A percentile compares a stretch with the other conserved stretches of the same genome.
Conservation (phyloP, 1,140 invertebrate species). For the Lepidurus couesii region DNA sequence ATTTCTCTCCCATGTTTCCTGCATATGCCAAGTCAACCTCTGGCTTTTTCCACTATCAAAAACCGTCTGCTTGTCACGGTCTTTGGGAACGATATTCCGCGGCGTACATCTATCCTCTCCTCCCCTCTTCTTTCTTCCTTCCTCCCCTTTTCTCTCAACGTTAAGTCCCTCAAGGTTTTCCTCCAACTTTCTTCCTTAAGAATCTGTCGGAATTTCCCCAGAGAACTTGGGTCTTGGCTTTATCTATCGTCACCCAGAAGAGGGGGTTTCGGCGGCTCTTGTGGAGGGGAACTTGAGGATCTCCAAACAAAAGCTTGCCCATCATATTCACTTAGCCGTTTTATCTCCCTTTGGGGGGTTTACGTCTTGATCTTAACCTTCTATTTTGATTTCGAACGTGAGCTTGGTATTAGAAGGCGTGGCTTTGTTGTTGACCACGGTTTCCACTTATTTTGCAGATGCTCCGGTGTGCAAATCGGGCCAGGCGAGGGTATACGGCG, state of each 20-base stretch:
- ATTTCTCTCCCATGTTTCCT: background rate
- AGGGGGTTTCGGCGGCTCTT: background rate
- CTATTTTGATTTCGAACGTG: constrained; percentile 6
- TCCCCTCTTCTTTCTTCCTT: background rate
- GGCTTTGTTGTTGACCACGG: constrained; percentile 30
- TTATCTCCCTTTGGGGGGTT: background rate
- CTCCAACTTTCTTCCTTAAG: background rate
- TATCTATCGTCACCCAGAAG: constrained; percentile 21
- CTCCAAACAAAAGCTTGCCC: constrained; percentile 1
- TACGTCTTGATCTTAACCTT: background rate
- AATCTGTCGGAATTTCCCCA: constrained; percentile 18
- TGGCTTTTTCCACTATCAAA: background rate
- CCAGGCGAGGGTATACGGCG: constrained; percentile 63
- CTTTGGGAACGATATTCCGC: background rate
- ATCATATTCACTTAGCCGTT: background rate
- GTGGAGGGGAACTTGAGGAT: background rate
- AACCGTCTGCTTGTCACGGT: background rate
- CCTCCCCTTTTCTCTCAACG: background rate
- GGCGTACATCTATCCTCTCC: background rate
- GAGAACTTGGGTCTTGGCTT: background rate
- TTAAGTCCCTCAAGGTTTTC: background rate
- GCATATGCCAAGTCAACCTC: background rate
- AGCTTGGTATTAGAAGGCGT: background rate
- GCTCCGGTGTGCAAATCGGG: constrained; percentile 61
- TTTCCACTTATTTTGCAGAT: constrained; percentile 50